phyloP scores from a whole-genome alignment of 2,888 invertebrate genomes.

The Spialia ferax region DNA sequence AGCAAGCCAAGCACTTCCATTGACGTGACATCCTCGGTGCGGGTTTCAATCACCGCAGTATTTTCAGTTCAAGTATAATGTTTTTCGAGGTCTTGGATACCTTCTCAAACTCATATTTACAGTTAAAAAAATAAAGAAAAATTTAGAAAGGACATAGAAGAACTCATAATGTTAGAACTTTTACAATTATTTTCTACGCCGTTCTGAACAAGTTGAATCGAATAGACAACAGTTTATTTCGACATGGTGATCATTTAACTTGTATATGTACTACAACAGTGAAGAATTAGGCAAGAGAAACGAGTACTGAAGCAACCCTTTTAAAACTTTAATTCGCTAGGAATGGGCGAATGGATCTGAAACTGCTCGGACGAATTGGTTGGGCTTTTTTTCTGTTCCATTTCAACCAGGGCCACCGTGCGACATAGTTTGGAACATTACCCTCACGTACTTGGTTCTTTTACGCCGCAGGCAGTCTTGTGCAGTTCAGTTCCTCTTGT shows the following conservation, averaged over 20 bases:
- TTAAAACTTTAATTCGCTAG: conserved; percentile 37
- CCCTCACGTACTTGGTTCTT: conserved; percentile 27
- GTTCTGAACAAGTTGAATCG: conserved; percentile 15
- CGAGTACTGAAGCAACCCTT: conserved; percentile 28
- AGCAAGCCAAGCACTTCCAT: conserved; percentile 40
- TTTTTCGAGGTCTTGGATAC: too few species aligned
- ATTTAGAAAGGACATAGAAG: neutral
- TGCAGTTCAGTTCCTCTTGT: conserved; percentile 14
- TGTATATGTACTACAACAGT: conserved; percentile 5
- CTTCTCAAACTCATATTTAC: too few species aligned
- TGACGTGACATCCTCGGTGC: conserved; percentile 14
- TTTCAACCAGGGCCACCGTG: conserved; percentile 28
- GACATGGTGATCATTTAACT: conserved; percentile 28
- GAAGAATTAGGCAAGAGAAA: conserved; percentile 35
- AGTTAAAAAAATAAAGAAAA: too few species aligned
- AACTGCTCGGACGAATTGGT: conserved; percentile 34
- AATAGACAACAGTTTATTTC: conserved; percentile 28
- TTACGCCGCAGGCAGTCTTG: conserved; percentile 24
- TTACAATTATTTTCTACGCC: neutral
- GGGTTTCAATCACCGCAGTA: conserved; percentile 25
- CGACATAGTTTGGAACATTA: conserved; percentile 38
- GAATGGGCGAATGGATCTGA: conserved; percentile 30
- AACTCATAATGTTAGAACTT: neutral
- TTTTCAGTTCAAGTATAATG: conserved; percentile 2
- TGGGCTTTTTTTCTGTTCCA: conserved; percentile 24